Percentiles rank a stretch among this genome's conserved stretches.
These are phyloP conservation scores for Acanthornis magna DNA, from an alignment of 2,797 vertebrate species.

Conservation along the genomic window DNA sequence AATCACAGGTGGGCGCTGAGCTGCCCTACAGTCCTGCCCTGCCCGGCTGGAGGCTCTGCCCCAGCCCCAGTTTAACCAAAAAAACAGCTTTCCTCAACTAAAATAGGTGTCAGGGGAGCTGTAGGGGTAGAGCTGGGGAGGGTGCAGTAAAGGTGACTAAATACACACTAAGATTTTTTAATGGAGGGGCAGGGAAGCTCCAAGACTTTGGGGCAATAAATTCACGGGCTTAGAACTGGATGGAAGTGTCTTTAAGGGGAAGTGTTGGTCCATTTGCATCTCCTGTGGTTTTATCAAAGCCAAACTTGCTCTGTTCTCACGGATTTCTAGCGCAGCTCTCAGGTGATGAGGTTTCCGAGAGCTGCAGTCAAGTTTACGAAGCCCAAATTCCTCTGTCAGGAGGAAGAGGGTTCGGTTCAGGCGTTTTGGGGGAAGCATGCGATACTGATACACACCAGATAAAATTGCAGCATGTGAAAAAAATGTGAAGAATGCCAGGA, in stretches of 20 bases:
- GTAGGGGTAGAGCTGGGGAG: neutral
- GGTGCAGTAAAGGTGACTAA: accelerated
- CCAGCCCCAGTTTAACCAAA: neutral
- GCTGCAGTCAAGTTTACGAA: neutral
- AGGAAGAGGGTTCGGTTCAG: neutral
- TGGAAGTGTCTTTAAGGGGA: neutral
- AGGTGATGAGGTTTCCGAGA: neutral
- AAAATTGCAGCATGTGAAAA: conserved; percentile 4
- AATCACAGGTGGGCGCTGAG: neutral
- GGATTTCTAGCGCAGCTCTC: neutral
- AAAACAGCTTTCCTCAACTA: neutral
- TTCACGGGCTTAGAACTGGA: neutral
- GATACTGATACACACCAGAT: neutral
- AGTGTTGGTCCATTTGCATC: neutral
- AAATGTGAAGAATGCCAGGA: conserved; percentile 35
- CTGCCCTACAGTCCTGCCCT: neutral
- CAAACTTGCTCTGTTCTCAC: neutral
- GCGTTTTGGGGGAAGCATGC: neutral
- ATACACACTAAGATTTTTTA: neutral
- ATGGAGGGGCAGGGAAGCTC: neutral
- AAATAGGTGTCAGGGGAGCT: neutral
- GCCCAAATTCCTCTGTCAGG: neutral
- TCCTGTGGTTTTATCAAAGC: neutral
- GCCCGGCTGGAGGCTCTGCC: neutral
- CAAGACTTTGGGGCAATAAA: neutral